These are phyloP conservation scores for Pseudochirops corinnae DNA, from an alignment of 2,797 vertebrate genomes.

Conservation along the genomic window DNA sequence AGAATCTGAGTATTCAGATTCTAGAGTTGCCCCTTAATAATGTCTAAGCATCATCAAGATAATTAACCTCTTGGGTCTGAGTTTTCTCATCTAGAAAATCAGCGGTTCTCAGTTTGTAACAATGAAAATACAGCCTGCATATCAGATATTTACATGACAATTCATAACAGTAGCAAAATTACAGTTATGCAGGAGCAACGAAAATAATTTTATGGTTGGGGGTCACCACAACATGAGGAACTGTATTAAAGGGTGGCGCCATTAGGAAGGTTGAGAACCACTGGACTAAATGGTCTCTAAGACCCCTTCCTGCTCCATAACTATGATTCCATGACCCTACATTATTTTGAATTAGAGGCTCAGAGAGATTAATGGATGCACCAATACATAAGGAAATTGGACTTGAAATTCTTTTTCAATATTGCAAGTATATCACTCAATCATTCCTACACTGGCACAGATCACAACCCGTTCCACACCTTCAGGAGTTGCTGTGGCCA, in stretches of 20 bases:
- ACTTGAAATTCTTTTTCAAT: neutral
- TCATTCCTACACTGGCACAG: neutral
- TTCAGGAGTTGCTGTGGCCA: neutral
- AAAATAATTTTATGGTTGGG: no score
- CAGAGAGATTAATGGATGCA: neutral
- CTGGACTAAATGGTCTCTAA: neutral
- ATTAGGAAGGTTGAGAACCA: no score
- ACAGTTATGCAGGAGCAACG: no score
- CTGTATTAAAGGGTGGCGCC: no score
- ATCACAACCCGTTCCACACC: neutral
- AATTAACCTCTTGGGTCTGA: neutral
- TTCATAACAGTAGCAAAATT: no score
- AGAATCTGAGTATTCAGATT: neutral
- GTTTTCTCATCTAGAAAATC: neutral
- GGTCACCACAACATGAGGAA: no score
- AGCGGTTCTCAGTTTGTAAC: no score
- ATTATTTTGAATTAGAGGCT: neutral
- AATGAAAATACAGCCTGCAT: no score
- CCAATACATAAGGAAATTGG: neutral
- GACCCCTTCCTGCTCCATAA: neutral
- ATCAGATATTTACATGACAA: no score
- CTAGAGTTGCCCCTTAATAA: neutral
- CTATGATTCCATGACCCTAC: neutral
- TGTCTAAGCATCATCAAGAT: neutral
- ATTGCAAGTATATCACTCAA: neutral